Evolutionary conservation across 2,113 vertebrate genomes (phyloP).

Genomic region (human): GRCh38 chr16:62960001-62960500

Average conservation of each 20-base stretch:
- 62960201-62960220: background rate
- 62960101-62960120: background rate
- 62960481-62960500: background rate
- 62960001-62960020: background rate
- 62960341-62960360: background rate
- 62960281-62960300: background rate
- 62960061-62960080: background rate
- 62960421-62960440: background rate
- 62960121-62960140: background rate
- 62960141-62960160: background rate
- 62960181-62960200: background rate
- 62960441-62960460: background rate
- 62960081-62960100: background rate
- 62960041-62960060: background rate
- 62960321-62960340: background rate
- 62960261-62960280: background rate
- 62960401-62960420: background rate
- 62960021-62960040: background rate
- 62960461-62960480: background rate
- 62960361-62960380: background rate
- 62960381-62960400: background rate
- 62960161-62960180: background rate
- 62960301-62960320: background rate
- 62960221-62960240: background rate
- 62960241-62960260: background rate